Percentiles rank a stretch among this genome's conserved stretches.
Conservation (phyloP, 2,113 vertebrate species). For the Beaufortia kweichowensis region DNA sequence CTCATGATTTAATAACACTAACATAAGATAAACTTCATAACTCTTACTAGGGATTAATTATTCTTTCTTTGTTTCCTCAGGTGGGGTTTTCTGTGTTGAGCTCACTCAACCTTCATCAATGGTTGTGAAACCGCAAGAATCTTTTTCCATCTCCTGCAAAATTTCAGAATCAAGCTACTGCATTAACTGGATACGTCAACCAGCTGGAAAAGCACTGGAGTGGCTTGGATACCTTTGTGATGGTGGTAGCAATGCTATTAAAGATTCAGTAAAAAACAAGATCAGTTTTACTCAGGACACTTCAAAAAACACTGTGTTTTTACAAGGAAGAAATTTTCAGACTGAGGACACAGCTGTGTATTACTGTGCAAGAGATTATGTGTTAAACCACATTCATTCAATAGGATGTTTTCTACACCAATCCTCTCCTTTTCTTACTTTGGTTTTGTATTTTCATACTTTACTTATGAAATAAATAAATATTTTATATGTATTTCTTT, state of each 20-base stretch:
- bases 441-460: too few relatives aligned
- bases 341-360: not conserved
- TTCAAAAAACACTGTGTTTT: conserved; percentile 18
- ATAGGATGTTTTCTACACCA: too few relatives aligned
- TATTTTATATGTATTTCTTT: too few relatives aligned
- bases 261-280: conserved; percentile 41
- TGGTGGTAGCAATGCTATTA: not conserved
- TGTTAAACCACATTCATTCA: too few relatives aligned
- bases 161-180: not conserved
- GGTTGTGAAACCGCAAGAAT: conserved; percentile 29
- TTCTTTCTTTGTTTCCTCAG: not conserved
- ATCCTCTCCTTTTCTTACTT: too few relatives aligned
- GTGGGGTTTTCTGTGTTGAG: conserved; percentile 12
- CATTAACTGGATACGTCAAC: conserved; percentile 4
- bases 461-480: too few relatives aligned
- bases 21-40: not conserved
- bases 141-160: conserved; percentile 32
- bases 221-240: conserved; percentile 28
- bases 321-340: not conserved
- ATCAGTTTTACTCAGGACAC: conserved; percentile 24
- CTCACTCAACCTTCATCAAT: conserved; percentile 5
- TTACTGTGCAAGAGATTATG: not conserved
- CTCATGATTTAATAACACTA: not conserved
- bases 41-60: not conserved
- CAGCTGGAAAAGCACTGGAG: conserved; percentile 30